Conservation (phyloP, 2,113 vertebrate genomes). For the Eudorcas thomsonii region DNA sequence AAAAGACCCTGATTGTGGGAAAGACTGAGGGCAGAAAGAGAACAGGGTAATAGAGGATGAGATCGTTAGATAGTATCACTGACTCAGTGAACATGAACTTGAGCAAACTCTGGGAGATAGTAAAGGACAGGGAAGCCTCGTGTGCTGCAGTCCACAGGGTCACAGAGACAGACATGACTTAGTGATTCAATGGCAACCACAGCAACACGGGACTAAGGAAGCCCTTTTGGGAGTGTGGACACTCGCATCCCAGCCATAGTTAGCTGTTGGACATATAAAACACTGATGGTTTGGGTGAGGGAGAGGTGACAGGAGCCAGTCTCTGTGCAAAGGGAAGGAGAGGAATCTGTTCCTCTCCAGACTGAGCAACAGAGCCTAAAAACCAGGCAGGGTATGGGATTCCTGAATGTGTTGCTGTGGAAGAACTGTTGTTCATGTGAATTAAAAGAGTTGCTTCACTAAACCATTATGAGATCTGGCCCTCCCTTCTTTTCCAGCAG, state of each 20-base stretch:
- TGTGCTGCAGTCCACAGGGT: neutral
- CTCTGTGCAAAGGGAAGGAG: neutral
- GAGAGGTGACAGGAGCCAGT: neutral
- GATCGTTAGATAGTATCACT: neutral
- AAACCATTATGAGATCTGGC: neutral
- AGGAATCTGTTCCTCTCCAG: neutral
- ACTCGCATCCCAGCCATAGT: neutral
- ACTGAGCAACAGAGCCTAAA: neutral
- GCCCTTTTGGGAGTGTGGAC: neutral
- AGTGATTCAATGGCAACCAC: neutral
- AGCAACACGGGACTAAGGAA: neutral
- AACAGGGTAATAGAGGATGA: neutral
- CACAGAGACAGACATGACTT: neutral
- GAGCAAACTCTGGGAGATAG: neutral
- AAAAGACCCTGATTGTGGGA: neutral
- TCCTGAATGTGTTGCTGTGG: neutral
- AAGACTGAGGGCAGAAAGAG: neutral
- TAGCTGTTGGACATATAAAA: neutral
- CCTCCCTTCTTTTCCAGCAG: neutral
- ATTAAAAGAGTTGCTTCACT: neutral
- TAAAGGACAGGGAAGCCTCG: neutral
- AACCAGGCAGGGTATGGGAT: neutral
- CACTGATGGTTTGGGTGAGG: neutral
- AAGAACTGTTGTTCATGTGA: neutral
- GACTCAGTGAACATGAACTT: neutral